A percentile compares a stretch with the other conserved stretches of the same genome.
These are phyloP conservation scores for Bombus terrestris DNA, from an alignment of 1,140 invertebrate species.

Conservation along the genomic window DNA sequence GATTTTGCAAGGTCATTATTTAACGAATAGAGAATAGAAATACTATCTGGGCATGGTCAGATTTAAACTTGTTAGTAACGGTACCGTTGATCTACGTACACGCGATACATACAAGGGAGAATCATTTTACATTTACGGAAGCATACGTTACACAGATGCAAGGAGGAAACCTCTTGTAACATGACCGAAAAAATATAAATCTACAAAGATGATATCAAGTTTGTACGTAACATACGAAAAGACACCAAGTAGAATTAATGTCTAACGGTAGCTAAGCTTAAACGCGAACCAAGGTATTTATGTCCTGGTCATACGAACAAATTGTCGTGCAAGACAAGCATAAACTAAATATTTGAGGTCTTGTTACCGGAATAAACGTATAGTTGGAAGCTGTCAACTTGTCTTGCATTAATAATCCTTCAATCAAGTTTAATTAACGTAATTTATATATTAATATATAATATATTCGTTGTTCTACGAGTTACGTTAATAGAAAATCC, in stretches of 20 bases:
- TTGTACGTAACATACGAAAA: constrained; percentile 28
- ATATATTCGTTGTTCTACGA: background rate
- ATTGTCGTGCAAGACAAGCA: background rate
- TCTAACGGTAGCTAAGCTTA: constrained; percentile 38
- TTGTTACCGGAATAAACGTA: background rate
- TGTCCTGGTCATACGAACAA: background rate
- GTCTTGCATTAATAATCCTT: background rate
- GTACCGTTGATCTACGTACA: constrained; percentile 47
- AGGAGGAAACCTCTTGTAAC: constrained; percentile 47
- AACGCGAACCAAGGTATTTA: background rate
- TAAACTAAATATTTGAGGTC: background rate
- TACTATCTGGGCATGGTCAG: constrained; percentile 10
- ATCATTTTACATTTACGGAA: constrained; percentile 68
- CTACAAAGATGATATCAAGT: constrained; percentile 56
- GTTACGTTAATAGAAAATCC: background rate
- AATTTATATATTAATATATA: background rate
- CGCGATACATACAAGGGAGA: constrained; percentile 47
- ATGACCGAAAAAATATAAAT: constrained; percentile 56
- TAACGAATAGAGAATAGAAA: constrained; percentile 35
- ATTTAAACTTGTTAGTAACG: constrained; percentile 61
- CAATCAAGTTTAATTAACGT: background rate
- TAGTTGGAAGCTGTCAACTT: background rate
- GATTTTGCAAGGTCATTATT: constrained; percentile 3
- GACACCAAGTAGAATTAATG: constrained; percentile 46
- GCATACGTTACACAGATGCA: constrained; percentile 48